A percentile compares a stretch with the other conserved stretches of the same genome.
Evolutionary conservation across 2,797 vertebrate species (phyloP).

Genomic region (Gadopsis bispinosus): DNA sequence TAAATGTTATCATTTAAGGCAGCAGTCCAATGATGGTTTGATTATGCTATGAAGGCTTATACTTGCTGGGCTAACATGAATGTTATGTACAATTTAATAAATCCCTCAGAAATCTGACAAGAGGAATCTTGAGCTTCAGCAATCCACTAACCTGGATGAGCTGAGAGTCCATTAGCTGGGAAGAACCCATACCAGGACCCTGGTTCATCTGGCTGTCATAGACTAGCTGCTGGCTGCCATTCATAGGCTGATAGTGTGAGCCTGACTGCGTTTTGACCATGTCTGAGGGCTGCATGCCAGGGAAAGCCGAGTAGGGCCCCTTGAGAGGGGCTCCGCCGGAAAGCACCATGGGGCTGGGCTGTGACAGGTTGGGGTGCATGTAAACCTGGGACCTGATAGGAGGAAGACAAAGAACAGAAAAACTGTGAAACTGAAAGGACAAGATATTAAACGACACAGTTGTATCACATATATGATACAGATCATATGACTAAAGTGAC

Average conservation of each 20-base stretch:
- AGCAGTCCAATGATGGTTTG: background rate
- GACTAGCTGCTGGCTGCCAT: conserved; percentile 93
- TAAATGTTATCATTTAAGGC: background rate
- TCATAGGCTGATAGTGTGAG: conserved; percentile 96
- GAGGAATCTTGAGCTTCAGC: background rate
- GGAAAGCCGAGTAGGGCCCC: conserved; percentile 94
- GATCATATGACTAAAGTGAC: background rate
- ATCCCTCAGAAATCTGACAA: background rate
- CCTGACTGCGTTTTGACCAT: conserved; percentile 96
- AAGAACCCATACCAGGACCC: conserved; percentile 92
- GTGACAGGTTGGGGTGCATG: conserved; percentile 98
- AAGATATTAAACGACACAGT: background rate
- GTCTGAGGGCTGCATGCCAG: conserved; percentile 97
- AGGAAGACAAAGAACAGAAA: background rate
- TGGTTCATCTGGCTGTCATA: conserved; percentile 95
- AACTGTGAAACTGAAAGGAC: background rate
- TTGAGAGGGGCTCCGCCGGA: conserved; percentile 94
- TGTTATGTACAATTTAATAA: background rate
- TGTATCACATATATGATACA: background rate
- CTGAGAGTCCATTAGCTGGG: conserved; percentile 97
- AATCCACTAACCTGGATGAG: conserved; percentile 91
- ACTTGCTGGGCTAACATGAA: background rate
- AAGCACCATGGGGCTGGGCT: conserved; percentile 95
- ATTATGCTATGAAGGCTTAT: background rate
- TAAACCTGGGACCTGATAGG: conserved; percentile 94